phyloP scores from a whole-genome alignment of 2,113 vertebrate genomes.

The Ameiurus melas region DNA sequence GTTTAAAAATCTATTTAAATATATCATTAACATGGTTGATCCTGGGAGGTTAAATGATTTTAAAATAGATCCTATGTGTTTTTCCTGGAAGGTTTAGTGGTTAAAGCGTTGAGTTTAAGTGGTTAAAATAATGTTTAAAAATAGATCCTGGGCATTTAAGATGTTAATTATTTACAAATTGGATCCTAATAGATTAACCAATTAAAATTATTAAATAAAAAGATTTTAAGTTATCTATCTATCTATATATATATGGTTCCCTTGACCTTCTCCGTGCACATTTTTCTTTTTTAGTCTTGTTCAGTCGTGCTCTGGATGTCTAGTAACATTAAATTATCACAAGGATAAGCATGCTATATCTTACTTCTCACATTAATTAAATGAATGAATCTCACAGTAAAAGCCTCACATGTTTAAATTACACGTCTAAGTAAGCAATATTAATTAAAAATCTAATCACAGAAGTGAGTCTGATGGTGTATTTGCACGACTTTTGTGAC shows the following conservation, averaged over 20 bases:
- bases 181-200: too few relatives aligned
- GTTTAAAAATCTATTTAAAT: too few relatives aligned
- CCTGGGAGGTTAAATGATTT: not conserved
- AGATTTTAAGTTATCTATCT: too few relatives aligned
- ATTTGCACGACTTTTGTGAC: conserved; percentile 66
- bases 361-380: conserved; percentile 54
- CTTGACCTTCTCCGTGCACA: not conserved
- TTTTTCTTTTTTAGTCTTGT: not conserved
- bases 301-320: conserved; percentile 8
- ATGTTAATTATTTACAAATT: too few relatives aligned
- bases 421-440: conserved; percentile 79
- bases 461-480: conserved; percentile 68
- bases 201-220: too few relatives aligned
- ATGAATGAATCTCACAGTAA: conserved; percentile 53
- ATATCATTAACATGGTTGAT: too few relatives aligned
- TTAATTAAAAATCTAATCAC: conserved; percentile 79
- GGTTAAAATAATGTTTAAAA: too few relatives aligned
- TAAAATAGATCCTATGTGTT: not conserved
- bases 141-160: too few relatives aligned
- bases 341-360: conserved; percentile 10
- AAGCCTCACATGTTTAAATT: conserved; percentile 78
- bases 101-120: not conserved
- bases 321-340: conserved; percentile 14
- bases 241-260: too few relatives aligned
- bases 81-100: not conserved